Evolutionary conservation across 2,888 invertebrate species (phyloP), one percentile per base, ranked within the genome.

Genomic region (Scaptomyza flava): DNA sequence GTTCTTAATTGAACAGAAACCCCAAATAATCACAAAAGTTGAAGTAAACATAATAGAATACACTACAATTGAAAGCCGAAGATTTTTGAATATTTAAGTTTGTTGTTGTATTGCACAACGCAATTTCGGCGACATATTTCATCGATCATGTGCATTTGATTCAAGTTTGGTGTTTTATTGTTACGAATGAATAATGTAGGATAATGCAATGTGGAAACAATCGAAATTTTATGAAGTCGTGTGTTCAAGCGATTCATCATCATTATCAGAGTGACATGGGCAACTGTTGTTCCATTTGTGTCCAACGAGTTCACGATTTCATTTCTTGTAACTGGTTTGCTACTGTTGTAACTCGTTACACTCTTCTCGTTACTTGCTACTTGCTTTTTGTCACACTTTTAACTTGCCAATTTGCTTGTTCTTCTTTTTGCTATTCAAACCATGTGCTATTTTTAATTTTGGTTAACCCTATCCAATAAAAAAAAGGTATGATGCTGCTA

Each of bases 41-140:
- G 12, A 54, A 50, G 50, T 42, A 47, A 48, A 51, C 56, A 17
- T 8, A 17, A 17, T 41, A 9, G 50, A 45, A 54, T 34, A 38
- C 71, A 75, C 76, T 75, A 72, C 74, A 74, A 64, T 75, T 47
- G 68, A 74, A 74, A 75, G 72, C 68, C 56, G 63, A 61, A 68
- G 62, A 75, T 46, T 50, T 54, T 56, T 36, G 23, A 41, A 41
- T 53, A 48, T 9, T 58, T 45, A 46, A 56, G 42, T 53, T 46
- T 59, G 54, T 23, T 66, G 47, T 14, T 59, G 34, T 17, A 1
- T 17, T 17, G 17, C 17, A 17, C 17, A 17, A 17, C 17, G 17
- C 17, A 17, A 17, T 17, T 17, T 17, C 34, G 38, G 54, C 59
- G 71, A 54, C 59, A 65, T 30, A 34, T 7, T 31, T 41, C 20